Evolutionary conservation across 2,113 vertebrate genomes (phyloP).

Genomic region (Corythornis cristatus): DNA sequence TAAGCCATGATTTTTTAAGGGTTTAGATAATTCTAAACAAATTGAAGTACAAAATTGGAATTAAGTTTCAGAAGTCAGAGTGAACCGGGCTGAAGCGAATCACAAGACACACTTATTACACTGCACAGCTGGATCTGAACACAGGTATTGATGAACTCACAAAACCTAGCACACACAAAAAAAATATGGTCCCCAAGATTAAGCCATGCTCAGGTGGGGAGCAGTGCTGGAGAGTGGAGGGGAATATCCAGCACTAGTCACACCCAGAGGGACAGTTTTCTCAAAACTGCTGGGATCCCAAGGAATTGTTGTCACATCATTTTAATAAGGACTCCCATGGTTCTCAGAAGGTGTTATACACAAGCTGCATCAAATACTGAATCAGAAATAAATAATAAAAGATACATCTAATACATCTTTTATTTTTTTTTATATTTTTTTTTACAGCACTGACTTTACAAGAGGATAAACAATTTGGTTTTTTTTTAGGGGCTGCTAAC

Average conservation of each 20-base stretch:
- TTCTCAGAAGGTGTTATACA: slow-evolving; percentile 29
- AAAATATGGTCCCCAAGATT: slow-evolving; percentile 20
- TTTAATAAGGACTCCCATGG: not conserved
- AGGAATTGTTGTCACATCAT: not conserved
- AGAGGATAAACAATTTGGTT: slow-evolving; percentile 53
- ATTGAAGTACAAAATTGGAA: slow-evolving; percentile 18
- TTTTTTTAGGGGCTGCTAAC: slow-evolving; percentile 43
- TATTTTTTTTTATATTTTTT: slow-evolving; percentile 18
- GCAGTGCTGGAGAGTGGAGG: not conserved
- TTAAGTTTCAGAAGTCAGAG: slow-evolving; percentile 5
- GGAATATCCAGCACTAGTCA: not conserved
- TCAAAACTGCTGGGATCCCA: not conserved
- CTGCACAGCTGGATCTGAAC: slow-evolving; percentile 8
- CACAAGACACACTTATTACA: slow-evolving; percentile 30
- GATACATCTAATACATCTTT: slow-evolving; percentile 65
- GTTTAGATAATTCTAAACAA: not conserved
- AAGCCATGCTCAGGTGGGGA: not conserved
- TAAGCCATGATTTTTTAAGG: slow-evolving; percentile 10
- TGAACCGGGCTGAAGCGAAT: not conserved
- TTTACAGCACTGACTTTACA: slow-evolving; percentile 69
- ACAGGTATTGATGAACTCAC: not conserved
- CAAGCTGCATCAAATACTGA: slow-evolving; percentile 38
- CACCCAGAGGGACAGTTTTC: not conserved
- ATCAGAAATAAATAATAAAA: slow-evolving; percentile 71
- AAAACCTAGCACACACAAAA: not conserved